Evolutionary conservation across 2,113 vertebrate species (phyloP).

Genomic region (Drymodes brunneopygia): DNA sequence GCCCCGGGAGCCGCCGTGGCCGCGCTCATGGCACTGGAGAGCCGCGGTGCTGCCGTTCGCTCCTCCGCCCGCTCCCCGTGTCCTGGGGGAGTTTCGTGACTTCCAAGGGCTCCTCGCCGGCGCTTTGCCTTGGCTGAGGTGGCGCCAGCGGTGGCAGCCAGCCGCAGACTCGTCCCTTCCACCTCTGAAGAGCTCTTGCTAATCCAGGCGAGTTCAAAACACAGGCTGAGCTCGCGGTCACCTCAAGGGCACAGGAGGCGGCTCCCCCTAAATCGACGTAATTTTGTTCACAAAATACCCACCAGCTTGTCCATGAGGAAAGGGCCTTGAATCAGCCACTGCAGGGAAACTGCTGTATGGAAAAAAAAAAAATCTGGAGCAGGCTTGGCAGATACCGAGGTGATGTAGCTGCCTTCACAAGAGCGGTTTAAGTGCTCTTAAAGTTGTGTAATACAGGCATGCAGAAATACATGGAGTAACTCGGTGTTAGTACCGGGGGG

Average conservation of each 20-base stretch:
- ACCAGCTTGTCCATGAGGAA: not conserved
- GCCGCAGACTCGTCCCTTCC: too few relatives aligned
- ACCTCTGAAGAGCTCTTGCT: not conserved
- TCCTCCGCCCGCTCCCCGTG: too few relatives aligned
- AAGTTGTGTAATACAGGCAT: not conserved
- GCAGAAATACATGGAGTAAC: not conserved
- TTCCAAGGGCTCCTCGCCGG: not conserved
- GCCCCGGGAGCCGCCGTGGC: fast-evolving
- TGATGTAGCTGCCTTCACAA: not conserved
- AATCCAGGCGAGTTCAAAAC: not conserved
- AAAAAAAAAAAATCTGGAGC: not conserved
- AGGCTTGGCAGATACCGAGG: not conserved
- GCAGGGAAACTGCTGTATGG: not conserved
- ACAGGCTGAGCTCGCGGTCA: not conserved
- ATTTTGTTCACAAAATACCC: not conserved
- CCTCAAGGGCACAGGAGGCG: not conserved
- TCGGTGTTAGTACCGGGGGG: not conserved
- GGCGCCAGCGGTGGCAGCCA: not conserved
- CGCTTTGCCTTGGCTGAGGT: not conserved
- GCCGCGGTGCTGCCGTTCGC: too few relatives aligned
- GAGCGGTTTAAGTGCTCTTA: not conserved
- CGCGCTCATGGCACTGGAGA: not conserved
- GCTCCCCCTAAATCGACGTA: not conserved
- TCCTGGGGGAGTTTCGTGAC: fast-evolving
- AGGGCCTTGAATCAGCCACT: not conserved